Conservation (phyloP, 2,797 vertebrate genomes). For the Gallirallus australis region DNA sequence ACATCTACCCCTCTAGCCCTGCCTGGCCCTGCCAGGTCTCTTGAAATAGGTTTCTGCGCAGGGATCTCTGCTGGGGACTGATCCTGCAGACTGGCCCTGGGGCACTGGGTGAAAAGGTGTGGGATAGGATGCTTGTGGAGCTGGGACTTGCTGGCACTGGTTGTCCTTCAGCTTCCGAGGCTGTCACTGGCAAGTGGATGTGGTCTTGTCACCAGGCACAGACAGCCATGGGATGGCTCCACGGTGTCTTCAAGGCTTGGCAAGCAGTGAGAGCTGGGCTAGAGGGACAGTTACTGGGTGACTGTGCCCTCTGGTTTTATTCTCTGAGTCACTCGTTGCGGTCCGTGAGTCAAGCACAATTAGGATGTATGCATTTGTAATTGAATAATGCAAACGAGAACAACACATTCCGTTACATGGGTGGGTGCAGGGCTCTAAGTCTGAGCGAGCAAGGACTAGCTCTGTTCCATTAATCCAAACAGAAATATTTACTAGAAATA, state of each 20-base stretch:
- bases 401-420: neutral
- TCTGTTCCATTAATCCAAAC: conserved; percentile 31
- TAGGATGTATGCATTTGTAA: neutral
- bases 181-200: fast-evolving
- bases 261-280: neutral
- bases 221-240: fast-evolving
- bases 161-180: neutral
- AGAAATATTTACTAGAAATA: conserved; percentile 36
- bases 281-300: neutral
- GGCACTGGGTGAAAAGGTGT: neutral
- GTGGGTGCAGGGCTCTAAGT: neutral
- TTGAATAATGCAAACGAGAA: neutral
- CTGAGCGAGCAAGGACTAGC: neutral
- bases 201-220: fast-evolving
- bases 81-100: neutral
- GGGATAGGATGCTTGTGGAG: fast-evolving
- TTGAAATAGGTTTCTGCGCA: fast-evolving
- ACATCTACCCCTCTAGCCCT: fast-evolving
- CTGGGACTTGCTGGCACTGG: neutral
- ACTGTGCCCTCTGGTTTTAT: neutral
- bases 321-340: fast-evolving
- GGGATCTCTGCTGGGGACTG: neutral
- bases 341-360: neutral
- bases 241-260: neutral
- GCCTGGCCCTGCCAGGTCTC: neutral